Evolutionary conservation across 2,888 invertebrate species (phyloP).

Genomic region (Diaphora mendica): DNA sequence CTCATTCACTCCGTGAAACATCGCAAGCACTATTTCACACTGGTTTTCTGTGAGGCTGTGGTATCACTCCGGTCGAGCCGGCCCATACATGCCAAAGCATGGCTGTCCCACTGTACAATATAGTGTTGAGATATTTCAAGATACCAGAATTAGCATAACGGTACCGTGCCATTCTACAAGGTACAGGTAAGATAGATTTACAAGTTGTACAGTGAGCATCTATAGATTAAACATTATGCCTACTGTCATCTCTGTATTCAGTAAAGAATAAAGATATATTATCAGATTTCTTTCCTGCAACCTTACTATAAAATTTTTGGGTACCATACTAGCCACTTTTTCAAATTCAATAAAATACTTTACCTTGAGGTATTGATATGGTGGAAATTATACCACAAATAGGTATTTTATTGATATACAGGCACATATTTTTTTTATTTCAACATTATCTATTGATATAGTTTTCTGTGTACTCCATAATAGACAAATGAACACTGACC

Average conservation of each 20-base stretch:
- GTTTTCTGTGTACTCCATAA: neutral
- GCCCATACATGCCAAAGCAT: too few species aligned
- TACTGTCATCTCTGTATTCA: neutral
- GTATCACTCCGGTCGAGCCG: too few species aligned
- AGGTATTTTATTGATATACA: neutral
- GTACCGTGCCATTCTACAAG: neutral
- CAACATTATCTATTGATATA: too few species aligned
- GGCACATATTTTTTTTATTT: neutral
- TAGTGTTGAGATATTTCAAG: neutral
- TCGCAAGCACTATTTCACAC: too few species aligned
- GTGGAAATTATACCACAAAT: neutral
- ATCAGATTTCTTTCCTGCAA: neutral
- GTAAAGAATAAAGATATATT: neutral
- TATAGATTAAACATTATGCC: too few species aligned
- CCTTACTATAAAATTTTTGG: neutral
- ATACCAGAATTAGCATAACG: neutral
- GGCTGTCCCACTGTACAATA: too few species aligned
- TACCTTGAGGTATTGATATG: neutral
- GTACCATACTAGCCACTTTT: neutral
- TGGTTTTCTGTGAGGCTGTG: too few species aligned
- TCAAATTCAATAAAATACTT: neutral
- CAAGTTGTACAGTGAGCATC: too few species aligned
- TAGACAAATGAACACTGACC: conserved; percentile 53
- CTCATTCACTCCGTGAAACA: too few species aligned
- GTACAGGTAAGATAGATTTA: neutral